Evolutionary conservation across 2,888 invertebrate species (phyloP).

Genomic region (Cordilura impudica): DNA sequence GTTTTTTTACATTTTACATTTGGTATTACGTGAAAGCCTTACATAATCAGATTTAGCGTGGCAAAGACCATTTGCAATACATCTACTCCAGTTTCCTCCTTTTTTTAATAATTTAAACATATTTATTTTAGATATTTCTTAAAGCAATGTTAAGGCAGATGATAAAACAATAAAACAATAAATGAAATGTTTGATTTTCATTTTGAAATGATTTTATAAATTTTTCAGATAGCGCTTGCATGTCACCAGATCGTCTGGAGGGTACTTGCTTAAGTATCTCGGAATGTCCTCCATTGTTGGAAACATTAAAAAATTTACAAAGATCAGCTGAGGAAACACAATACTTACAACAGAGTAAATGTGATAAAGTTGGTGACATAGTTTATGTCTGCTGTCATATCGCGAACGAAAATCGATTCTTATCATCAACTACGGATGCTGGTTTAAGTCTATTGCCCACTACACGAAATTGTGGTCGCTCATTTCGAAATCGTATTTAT

Average conservation of each 20-base stretch:
- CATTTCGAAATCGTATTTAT: slow-evolving; percentile 59
- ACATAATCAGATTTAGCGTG: no score
- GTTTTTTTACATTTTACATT: no score
- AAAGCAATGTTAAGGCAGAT: no score
- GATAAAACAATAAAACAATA: no score
- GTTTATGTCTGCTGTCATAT: slow-evolving; percentile 37
- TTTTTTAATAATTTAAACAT: no score
- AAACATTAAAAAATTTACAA: slow-evolving; percentile 33
- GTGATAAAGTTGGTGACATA: slow-evolving; percentile 14
- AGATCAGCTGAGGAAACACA: slow-evolving; percentile 32
- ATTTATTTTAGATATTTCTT: no score
- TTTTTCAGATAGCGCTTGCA: slow-evolving; percentile 32
- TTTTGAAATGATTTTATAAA: no score
- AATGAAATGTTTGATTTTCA: no score
- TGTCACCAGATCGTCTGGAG: slow-evolving; percentile 16
- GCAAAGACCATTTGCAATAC: no score
- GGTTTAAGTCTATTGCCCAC: slow-evolving; percentile 41
- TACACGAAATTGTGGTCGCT: slow-evolving; percentile 57
- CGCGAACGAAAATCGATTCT: slow-evolving; percentile 4
- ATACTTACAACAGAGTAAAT: slow-evolving; percentile 44
- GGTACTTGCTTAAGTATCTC: slow-evolving; percentile 36
- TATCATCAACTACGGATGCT: not conserved
- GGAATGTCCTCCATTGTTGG: slow-evolving; percentile 41
- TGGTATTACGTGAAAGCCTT: no score
- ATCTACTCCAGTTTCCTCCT: no score